These are phyloP conservation scores for Dynastes hyllus DNA, from an alignment of 2,888 invertebrate species.

Conservation along the genomic window DNA sequence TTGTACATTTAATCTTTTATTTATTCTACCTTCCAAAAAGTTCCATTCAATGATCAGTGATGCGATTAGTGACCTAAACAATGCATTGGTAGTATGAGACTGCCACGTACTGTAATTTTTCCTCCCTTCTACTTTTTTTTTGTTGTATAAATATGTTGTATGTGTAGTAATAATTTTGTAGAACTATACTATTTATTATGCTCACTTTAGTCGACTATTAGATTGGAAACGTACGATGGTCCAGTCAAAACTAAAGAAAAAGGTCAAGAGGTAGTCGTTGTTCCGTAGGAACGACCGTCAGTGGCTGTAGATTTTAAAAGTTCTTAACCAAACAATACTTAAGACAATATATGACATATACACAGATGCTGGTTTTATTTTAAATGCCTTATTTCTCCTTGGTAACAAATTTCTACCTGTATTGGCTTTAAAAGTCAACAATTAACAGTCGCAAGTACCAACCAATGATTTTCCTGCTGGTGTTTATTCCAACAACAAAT, in stretches of 20 bases:
- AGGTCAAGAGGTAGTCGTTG: constrained; percentile 32
- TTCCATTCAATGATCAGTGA: constrained; percentile 38
- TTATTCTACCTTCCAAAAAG: constrained; percentile 20
- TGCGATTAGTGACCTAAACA: constrained; percentile 20
- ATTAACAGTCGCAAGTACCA: no score
- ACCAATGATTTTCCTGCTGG: no score
- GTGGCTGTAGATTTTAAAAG: constrained; percentile 50
- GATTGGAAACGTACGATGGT: constrained; percentile 41
- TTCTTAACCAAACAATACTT: constrained; percentile 53
- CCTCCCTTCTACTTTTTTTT: constrained; percentile 29
- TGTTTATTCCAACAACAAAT: no score
- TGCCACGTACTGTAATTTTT: constrained; percentile 32
- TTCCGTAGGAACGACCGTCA: constrained; percentile 25
- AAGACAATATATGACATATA: constrained; percentile 51
- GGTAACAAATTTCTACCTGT: no score
- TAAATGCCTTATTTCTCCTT: neutral
- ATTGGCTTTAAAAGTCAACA: no score
- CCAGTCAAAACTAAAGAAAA: constrained; percentile 17
- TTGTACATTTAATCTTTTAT: constrained; percentile 47
- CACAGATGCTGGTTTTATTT: constrained; percentile 24
- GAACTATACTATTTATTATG: constrained; percentile 49
- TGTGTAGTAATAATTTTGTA: constrained; percentile 50
- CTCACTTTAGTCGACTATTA: constrained; percentile 46
- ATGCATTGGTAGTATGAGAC: constrained; percentile 29
- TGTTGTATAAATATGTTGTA: constrained; percentile 48